Base-by-base conservation (phyloP, 1,140 invertebrate species). In the Nasonia longicornis region DNA sequence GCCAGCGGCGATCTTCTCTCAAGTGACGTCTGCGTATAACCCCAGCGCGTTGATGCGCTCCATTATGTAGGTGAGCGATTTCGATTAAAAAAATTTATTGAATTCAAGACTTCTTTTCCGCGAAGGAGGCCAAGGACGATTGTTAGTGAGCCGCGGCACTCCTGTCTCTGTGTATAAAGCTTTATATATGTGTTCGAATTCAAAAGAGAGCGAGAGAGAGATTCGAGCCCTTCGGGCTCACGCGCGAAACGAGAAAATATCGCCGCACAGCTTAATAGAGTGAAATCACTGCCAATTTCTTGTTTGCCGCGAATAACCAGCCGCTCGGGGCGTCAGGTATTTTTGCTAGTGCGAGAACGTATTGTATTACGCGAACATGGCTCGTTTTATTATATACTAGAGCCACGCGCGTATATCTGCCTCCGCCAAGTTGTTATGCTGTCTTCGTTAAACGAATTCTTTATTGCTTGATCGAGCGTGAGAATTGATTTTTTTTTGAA, bases 231-330 rank as follows among this genome's bases (percentile, higher is more conserved):
- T 79, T 79, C 48, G 69, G 48, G 52, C 22, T 38, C 45, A 10
- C 69, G 71, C 22, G 31, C 2, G 10, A 63, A 79, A 66, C 16
- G 42, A 63, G n/a, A 31, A 35, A 75, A 75, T 31, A 35, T 77
- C n/a, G 64, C 3, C 7, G 26, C 26, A n/a, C 35, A 8, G n/a
- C 35, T 67, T 26, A 16, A 12, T 67, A 38, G 45, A 45, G 26
- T 45, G n/a, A 77, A 77, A 77, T 77, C 38, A 26, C n/a, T n/a
- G n/a, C 14, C 29, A n/a, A 77, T 77, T 52, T 45, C 35, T 77
- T n/a, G 35, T 58, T 74, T 58, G 52, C 52, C 16, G 52, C 52
- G 52, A 20, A 42, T 42, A 42, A 58, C 52, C 16, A 58, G 52
- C 26, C 20, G 31, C 52, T 76, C n/a, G 29, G 10, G 73, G 22